These are phyloP conservation scores for Parauchenoglanis punctatus DNA, from an alignment of 2,797 vertebrate species.

Conservation along the genomic window DNA sequence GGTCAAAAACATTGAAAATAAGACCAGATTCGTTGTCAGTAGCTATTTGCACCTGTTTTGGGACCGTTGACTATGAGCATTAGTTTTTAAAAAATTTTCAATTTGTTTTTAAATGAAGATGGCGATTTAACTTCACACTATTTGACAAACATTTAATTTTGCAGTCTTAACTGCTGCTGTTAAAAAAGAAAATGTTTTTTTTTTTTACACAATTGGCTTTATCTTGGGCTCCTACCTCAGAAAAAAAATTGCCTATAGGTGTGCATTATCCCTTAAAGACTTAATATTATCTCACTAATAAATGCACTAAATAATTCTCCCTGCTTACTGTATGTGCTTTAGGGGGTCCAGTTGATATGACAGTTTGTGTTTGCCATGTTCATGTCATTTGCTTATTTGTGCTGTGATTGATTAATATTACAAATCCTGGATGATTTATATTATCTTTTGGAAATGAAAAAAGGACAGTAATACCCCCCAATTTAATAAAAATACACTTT, in stretches of 20 bases:
- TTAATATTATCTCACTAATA: background rate
- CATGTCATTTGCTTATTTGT: background rate
- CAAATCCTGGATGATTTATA: background rate
- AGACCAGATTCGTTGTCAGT: background rate
- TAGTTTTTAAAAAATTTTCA: too few species aligned
- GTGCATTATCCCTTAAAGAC: background rate
- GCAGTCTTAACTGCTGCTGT: too few species aligned
- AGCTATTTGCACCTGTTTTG: background rate
- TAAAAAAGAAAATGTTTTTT: too few species aligned
- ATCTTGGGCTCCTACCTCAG: background rate
- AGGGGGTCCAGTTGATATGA: background rate
- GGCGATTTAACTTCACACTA: background rate
- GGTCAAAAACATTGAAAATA: too few species aligned
- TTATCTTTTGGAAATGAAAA: background rate
- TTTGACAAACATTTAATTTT: background rate
- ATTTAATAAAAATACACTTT: background rate
- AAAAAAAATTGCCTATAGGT: too few species aligned
- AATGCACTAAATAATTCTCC: background rate
- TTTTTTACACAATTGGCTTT: background rate
- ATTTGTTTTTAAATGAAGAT: background rate
- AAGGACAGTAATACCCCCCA: background rate
- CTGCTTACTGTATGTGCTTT: background rate
- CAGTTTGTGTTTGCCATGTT: background rate
- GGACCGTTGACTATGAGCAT: background rate
- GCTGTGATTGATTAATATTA: background rate